phyloP scores from a whole-genome alignment of 2,888 invertebrate species.

The Baccha elongata region DNA sequence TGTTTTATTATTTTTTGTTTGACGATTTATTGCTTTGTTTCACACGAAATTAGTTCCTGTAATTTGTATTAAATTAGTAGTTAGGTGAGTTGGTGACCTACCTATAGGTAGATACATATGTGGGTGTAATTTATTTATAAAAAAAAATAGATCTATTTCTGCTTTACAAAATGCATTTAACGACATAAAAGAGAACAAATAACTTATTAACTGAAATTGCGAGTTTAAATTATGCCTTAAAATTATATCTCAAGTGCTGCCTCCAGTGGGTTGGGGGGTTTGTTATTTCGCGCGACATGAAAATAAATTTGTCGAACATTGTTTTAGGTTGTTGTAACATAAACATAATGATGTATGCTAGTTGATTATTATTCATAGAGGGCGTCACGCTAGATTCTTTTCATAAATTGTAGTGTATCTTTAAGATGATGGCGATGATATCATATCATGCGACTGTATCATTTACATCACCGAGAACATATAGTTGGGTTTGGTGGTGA shows the following conservation, averaged over 20 bases:
- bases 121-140: constrained; percentile 49
- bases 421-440: constrained; percentile 59
- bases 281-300: constrained; percentile 19
- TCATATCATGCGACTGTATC: no score
- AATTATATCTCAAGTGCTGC: neutral
- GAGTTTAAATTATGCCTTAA: constrained; percentile 3
- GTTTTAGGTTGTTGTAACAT: constrained; percentile 34
- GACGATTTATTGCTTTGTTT: constrained; percentile 27
- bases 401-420: constrained; percentile 42
- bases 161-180: constrained; percentile 56
- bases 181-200: constrained; percentile 9
- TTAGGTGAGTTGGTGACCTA: neutral
- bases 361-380: constrained; percentile 69
- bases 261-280: neutral
- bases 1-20: constrained; percentile 26
- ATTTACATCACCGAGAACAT: no score
- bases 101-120: neutral
- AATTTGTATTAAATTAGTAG: constrained; percentile 19
- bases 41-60: constrained; percentile 15
- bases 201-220: constrained; percentile 2
- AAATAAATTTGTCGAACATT: constrained; percentile 63
- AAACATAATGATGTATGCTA: constrained; percentile 55
- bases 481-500: neutral
- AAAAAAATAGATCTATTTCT: constrained; percentile 41
- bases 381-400: constrained; percentile 70